phyloP scores from a whole-genome alignment of 2,888 invertebrate genomes.

The Coelogynopora nodosa region DNA sequence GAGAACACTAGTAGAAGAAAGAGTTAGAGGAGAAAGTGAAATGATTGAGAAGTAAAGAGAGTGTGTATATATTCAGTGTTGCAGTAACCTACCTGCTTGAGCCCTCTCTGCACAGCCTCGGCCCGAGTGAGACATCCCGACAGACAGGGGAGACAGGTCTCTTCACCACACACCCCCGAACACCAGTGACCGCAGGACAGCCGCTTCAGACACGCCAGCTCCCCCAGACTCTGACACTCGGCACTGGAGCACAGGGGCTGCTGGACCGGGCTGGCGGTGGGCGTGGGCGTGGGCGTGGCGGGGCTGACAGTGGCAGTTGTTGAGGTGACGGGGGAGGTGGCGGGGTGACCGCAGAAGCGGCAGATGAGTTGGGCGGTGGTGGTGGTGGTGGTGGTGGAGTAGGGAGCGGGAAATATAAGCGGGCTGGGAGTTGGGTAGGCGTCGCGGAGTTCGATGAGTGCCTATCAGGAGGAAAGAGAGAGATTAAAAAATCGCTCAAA shows the following conservation, averaged over 20 bases:
- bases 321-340: constrained; percentile 87
- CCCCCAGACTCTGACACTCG: constrained; percentile 73
- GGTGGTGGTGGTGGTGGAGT: background rate
- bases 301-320: constrained; percentile 80
- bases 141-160: constrained; percentile 80
- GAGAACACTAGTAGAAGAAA: no score
- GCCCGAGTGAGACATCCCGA: constrained; percentile 67
- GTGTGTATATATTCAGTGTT: no score
- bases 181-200: constrained; percentile 85
- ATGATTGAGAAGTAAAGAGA: no score
- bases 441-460: background rate
- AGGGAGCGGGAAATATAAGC: no score
- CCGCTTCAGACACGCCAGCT: constrained; percentile 67
- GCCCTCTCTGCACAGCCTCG: constrained; percentile 51
- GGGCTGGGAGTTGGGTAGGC: no score
- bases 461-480: background rate
- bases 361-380: background rate
- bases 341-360: constrained; percentile 66
- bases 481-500: no score
- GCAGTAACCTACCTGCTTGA: constrained; percentile 1
- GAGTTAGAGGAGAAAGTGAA: no score
- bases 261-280: no score
- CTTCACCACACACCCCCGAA: constrained; percentile 83
- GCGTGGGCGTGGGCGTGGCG: constrained; percentile 69
- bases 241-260: constrained; percentile 80